phyloP scores from a whole-genome alignment of 2,113 vertebrate species.

The Polyodon spathula region DNA sequence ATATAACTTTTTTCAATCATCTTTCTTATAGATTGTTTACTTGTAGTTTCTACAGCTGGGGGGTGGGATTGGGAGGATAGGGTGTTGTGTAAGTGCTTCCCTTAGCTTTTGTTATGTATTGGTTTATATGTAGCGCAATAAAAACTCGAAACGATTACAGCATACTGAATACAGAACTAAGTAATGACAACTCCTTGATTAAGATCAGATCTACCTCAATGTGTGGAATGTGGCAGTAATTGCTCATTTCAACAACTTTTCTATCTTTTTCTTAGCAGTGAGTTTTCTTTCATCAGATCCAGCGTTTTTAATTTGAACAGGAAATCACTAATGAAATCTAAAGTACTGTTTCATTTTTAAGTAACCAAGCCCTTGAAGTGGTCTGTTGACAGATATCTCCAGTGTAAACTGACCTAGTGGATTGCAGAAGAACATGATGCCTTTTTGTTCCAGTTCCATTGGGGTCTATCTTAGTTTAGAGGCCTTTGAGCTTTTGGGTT shows the following conservation, averaged over 20 bases:
- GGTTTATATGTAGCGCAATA: too few relatives aligned
- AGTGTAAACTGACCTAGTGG: too few relatives aligned
- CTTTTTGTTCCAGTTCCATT: too few relatives aligned
- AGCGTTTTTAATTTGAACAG: neutral
- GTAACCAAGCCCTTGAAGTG: neutral
- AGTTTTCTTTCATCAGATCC: neutral
- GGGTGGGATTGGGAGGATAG: too few relatives aligned
- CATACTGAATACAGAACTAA: neutral
- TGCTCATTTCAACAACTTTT: slow-evolving; percentile 1
- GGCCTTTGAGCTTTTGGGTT: too few relatives aligned
- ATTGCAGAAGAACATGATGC: too few relatives aligned
- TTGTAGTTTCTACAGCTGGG: too few relatives aligned
- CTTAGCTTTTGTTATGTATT: neutral
- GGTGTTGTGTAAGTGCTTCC: neutral
- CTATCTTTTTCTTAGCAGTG: neutral
- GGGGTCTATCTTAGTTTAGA: too few relatives aligned
- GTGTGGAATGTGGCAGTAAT: neutral
- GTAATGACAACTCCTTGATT: neutral
- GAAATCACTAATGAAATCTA: slow-evolving; percentile 3
- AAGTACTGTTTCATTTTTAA: neutral
- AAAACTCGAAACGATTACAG: too few relatives aligned
- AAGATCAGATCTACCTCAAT: neutral
- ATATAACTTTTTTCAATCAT: too few relatives aligned
- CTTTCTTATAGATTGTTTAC: too few relatives aligned
- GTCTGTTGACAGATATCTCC: too few relatives aligned